Evolutionary conservation across 2,888 invertebrate species (phyloP), one percentile per base, ranked within the genome.

Genomic region (Drosophila anomelani): DNA sequence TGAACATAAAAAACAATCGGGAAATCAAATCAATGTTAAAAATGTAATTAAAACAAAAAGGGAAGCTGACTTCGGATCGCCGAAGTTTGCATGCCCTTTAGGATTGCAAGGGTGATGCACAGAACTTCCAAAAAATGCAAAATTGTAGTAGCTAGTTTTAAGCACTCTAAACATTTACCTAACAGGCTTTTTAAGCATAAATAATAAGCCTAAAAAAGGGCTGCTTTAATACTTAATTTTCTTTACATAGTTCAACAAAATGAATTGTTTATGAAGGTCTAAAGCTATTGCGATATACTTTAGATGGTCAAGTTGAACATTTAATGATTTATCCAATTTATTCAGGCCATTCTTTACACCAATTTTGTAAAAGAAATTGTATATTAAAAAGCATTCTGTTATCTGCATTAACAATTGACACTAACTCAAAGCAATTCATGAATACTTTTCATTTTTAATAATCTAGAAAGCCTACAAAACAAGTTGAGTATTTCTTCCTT

Each of bases 11-110:
- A 36, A n/a, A 23, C 15, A 13, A 51, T 17, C 51, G 34, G 51
- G 26, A 55, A 55, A 55, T 59, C 2, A 58, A 58, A 38, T 26
- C 55, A 38, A 54, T 23, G 20, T 20, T 8, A 12, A 20, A 34
- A 20, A 34, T 3, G 32, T 32, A 20, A 51, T 53, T 13, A 6
- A 36, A 34, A 6, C 8, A 29, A 8, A 8, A 29, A 29, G 8
- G 29, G 29, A 29, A 29, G 29, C 29, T 4, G 26, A 23, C 23
- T 23, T 23, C 23, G 23, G 23, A 23, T 23, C 2, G 23, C 23
- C 23, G 23, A 26, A 26, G 0, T 26, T 26, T 26, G 26, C 4
- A 23, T 23, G 2, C 23, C 23, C 23, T 23, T 23, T 23, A 3
- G 23, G 4, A 4, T 2, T 23, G 23, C 23, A 23, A 3, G 23